Conservation (phyloP, 2,888 invertebrate genomes). For the Chorisops tibialis region DNA sequence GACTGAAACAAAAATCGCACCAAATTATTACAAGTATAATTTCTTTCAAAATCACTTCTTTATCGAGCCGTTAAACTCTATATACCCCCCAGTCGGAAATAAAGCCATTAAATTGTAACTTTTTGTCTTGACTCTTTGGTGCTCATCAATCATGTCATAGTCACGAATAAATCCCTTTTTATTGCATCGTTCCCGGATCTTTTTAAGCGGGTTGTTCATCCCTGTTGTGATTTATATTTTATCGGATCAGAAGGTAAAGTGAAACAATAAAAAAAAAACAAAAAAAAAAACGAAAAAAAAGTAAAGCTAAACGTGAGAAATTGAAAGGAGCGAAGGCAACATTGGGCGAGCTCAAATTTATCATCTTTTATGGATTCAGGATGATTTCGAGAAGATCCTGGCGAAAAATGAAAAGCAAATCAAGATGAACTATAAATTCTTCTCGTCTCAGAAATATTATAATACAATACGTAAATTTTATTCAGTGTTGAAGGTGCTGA, state of each 20-base stretch:
- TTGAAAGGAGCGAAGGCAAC: slow-evolving; percentile 2
- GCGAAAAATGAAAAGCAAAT: too few species aligned
- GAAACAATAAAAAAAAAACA: slow-evolving; percentile 6
- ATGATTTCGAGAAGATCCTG: slow-evolving; percentile 1
- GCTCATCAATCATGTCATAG: slow-evolving; percentile 26
- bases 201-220: slow-evolving; percentile 11
- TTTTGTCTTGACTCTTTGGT: too few species aligned
- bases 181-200: slow-evolving; percentile 7
- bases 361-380: slow-evolving; percentile 20
- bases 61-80: too few species aligned
- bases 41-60: too few species aligned
- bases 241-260: slow-evolving; percentile 9
- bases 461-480: too few species aligned
- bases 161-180: slow-evolving; percentile 23
- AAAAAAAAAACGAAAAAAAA: background rate
- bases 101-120: too few species aligned
- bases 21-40: too few species aligned
- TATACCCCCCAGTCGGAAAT: too few species aligned
- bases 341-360: slow-evolving; percentile 10
- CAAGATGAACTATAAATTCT: too few species aligned
- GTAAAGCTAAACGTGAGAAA: slow-evolving; percentile 3
- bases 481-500: too few species aligned
- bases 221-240: slow-evolving; percentile 15
- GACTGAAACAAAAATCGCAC: too few species aligned
- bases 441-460: too few species aligned